A percentile compares a stretch with the other conserved stretches of the same genome.
These are phyloP conservation scores for Pyrocoelia pectoralis DNA, from an alignment of 2,888 invertebrate species.

Conservation along the genomic window DNA sequence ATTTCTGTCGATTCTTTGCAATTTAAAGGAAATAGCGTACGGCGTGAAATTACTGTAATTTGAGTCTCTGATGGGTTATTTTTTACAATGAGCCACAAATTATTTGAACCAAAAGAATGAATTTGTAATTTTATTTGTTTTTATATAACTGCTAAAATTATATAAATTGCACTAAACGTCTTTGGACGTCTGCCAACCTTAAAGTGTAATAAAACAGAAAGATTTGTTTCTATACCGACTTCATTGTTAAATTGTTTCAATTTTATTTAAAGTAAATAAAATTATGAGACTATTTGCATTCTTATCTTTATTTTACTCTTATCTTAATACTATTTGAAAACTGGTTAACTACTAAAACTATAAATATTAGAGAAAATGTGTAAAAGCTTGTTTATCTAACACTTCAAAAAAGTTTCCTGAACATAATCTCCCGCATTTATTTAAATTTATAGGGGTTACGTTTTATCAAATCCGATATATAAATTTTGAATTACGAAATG, in stretches of 20 bases:
- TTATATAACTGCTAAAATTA: constrained; percentile 3
- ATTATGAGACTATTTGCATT: neutral
- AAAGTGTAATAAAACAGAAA: constrained; percentile 5
- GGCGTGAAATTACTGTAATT: too few species aligned
- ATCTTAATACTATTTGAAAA: neutral
- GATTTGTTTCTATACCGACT: neutral
- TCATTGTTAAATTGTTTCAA: constrained; percentile 1
- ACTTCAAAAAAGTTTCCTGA: neutral
- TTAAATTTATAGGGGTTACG: constrained; percentile 1
- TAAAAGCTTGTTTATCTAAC: constrained; percentile 1
- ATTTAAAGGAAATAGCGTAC: too few species aligned
- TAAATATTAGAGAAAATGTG: neutral
- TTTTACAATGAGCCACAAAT: too few species aligned
- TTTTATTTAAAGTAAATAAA: neutral
- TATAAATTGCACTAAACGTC: constrained; percentile 5
- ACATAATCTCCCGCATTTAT: neutral
- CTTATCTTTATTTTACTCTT: neutral
- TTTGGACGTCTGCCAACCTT: constrained; percentile 3
- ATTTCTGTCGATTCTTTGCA: too few species aligned
- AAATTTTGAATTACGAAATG: neutral
- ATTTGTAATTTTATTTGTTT: constrained; percentile 1
- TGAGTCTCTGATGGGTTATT: too few species aligned
- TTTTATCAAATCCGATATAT: neutral
- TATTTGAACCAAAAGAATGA: too few species aligned
- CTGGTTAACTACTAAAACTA: neutral